Evolutionary conservation across 1,140 invertebrate genomes (phyloP), one percentile per base, ranked within the genome.

Genomic region (Drusus annulatus): DNA sequence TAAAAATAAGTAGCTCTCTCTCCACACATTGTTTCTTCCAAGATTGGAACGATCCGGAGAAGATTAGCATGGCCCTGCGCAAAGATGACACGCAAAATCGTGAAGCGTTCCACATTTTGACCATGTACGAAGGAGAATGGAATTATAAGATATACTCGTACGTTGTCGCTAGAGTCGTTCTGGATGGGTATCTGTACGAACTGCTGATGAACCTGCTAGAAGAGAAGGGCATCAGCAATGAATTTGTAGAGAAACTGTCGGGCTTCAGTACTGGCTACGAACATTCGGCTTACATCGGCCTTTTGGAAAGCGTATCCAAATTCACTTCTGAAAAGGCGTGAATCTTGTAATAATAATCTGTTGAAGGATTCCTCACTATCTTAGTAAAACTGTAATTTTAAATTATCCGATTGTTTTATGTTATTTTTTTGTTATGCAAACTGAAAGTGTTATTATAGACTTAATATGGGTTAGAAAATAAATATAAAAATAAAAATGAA

Each of bases 161-260:
- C n/a, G n/a, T n/a, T n/a, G 95, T 97, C 28, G 94, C 95, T 81
- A 96, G 96, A 71, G 96, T 97, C 88, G 95, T 97, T 63, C 91
- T 98, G 36, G 96, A 98, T 90, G 96, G 95, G 96, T 96, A 97
- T 86, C 89, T 99, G 25, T 98, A 98, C 86, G 97, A 98, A 87
- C 91, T 98, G 21, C 89, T 98, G 56, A 96, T 98, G 95, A 98
- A 98, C 85, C 92, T 96, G 78, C 90, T 99, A 68, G 97, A 98
- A 86, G 97, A 98, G 85, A 96, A 98, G 85, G 97, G 97, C 28
- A 91, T 99, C 77, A 94, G 94, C 79, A 97, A 98, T 86, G 96
- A 97, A 81, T 98, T 98, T 90, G 94, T 93, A 10, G 94, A 96
- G 76, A 96, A 98, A 87, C 84, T 99, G 0, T 93, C 95, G 0